phyloP scores from a whole-genome alignment of 2,888 invertebrate species.

The Eupithecia centaureata region DNA sequence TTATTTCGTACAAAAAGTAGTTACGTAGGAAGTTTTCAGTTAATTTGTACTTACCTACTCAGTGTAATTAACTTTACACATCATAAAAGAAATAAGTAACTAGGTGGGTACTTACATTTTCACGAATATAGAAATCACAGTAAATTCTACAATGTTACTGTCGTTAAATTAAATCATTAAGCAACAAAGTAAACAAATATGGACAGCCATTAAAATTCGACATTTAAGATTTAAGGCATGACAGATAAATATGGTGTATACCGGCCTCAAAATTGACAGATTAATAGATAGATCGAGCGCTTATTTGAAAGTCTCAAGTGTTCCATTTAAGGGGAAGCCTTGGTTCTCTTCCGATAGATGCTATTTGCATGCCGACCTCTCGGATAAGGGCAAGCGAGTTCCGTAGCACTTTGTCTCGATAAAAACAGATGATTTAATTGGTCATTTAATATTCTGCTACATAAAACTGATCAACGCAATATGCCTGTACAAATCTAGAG shows the following conservation, averaged over 20 bases:
- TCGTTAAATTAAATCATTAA: slow-evolving; percentile 15
- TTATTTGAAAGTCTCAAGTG: slow-evolving; percentile 51
- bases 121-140: neutral
- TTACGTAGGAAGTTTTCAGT: no score
- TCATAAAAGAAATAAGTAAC: no score
- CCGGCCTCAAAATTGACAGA: slow-evolving; percentile 35
- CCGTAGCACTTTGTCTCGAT: slow-evolving; percentile 15
- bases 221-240: slow-evolving; percentile 31
- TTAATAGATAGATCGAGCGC: slow-evolving; percentile 31
- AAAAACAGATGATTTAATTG: neutral
- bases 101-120: neutral
- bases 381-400: slow-evolving; percentile 52
- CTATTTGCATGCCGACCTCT: slow-evolving; percentile 68
- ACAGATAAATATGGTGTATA: slow-evolving; percentile 27
- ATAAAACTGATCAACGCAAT: no score
- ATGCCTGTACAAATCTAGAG: no score
- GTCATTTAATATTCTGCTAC: neutral
- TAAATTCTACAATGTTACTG: neutral
- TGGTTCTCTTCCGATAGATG: slow-evolving; percentile 69
- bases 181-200: slow-evolving; percentile 33
- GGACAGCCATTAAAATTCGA: slow-evolving; percentile 31
- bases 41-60: no score
- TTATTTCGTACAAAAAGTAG: no score
- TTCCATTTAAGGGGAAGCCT: slow-evolving; percentile 56
- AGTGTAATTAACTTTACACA: neutral